A percentile compares a stretch with the other conserved stretches of the same genome.
Conservation (phyloP, 1,140 invertebrate species). For the Luehdorfia chinensis region DNA sequence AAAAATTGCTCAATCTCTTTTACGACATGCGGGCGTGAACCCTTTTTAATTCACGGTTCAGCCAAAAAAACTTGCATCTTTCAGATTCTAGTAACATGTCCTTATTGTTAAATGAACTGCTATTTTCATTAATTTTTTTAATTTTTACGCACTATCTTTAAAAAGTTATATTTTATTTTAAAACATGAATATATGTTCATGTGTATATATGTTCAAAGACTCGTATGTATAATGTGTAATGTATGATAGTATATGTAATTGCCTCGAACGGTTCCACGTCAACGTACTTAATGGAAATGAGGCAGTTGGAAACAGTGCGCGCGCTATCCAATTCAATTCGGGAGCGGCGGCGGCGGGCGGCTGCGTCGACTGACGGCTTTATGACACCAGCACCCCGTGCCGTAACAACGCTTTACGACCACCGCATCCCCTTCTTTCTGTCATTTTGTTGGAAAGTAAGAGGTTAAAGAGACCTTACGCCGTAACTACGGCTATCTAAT, state of each 20-base stretch:
- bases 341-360: constrained; percentile 36
- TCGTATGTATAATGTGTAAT: too few species aligned
- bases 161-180: too few species aligned
- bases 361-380: constrained; percentile 38
- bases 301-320: constrained; percentile 12
- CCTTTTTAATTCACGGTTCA: neutral
- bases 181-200: too few species aligned
- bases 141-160: too few species aligned
- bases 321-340: constrained; percentile 32
- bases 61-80: too few species aligned
- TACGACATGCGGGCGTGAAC: constrained; percentile 16
- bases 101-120: too few species aligned
- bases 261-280: constrained; percentile 7
- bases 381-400: constrained; percentile 46
- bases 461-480: constrained; percentile 31
- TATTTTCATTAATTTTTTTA: too few species aligned
- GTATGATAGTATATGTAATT: constrained; percentile 15
- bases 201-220: too few species aligned
- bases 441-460: constrained; percentile 49
- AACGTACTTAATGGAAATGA: constrained; percentile 18
- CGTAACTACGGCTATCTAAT: constrained; percentile 28
- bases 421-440: constrained; percentile 43
- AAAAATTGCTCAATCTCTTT: constrained; percentile 15
- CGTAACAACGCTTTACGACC: constrained; percentile 50
- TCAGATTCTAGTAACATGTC: too few species aligned